Evolutionary conservation across 2,797 vertebrate species (phyloP).

Genomic region (Hapalemur alaotrensis): DNA sequence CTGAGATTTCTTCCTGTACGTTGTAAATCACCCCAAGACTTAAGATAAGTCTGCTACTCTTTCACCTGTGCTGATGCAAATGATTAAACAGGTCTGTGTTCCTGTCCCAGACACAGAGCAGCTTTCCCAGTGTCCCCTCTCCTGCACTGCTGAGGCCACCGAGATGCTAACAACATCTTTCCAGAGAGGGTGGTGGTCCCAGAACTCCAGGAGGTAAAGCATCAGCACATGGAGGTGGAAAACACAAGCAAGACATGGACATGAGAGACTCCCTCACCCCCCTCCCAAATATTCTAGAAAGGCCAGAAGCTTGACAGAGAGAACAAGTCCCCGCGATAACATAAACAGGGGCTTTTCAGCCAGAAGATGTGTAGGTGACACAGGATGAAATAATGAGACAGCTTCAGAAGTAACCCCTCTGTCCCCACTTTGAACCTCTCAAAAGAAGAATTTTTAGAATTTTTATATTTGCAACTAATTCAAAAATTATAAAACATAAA

Average conservation of each 20-base stretch:
- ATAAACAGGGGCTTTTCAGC: background rate
- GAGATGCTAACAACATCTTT: background rate
- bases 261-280: background rate
- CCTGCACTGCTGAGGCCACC: background rate
- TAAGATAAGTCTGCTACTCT: background rate
- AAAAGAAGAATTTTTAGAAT: background rate
- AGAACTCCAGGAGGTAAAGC: background rate
- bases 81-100: background rate
- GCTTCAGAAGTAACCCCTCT: background rate
- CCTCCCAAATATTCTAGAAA: background rate
- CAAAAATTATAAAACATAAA: background rate
- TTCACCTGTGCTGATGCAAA: background rate
- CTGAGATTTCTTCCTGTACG: background rate
- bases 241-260: background rate
- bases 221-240: background rate
- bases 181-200: background rate
- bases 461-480: background rate
- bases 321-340: background rate
- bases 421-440: background rate
- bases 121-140: background rate
- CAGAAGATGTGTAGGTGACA: background rate
- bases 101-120: background rate
- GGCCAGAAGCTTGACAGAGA: background rate
- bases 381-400: background rate
- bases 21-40: background rate